A percentile compares a stretch with the other conserved stretches of the same genome.
Evolutionary conservation across 2,113 vertebrate genomes (phyloP).

Genomic region (Amphiprion ocellaris): DNA sequence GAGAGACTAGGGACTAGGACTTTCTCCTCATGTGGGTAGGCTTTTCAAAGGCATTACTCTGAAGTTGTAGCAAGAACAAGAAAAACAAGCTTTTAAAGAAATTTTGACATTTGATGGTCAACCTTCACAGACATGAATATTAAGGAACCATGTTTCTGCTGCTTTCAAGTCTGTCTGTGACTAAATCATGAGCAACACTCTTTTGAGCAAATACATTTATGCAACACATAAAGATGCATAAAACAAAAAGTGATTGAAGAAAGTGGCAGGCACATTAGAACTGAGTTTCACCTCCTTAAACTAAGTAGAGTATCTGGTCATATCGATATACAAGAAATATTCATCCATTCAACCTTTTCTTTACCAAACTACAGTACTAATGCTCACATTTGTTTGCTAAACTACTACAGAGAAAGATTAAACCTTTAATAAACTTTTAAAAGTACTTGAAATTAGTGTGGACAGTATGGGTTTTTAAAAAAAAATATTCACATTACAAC

Average conservation of each 20-base stretch:
- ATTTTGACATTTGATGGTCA: neutral
- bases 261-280: neutral
- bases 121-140: neutral
- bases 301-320: neutral
- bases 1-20: neutral
- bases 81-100: constrained; percentile 19
- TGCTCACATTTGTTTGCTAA: neutral
- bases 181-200: too few relatives aligned
- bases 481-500: constrained; percentile 1
- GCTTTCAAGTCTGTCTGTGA: neutral
- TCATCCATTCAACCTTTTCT: neutral
- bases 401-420: neutral
- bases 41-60: neutral
- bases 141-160: neutral
- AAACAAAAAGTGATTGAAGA: neutral
- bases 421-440: neutral
- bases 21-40: neutral
- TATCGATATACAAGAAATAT: neutral
- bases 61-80: neutral
- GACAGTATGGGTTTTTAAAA: constrained; percentile 14
- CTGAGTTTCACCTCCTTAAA: neutral
- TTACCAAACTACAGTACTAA: neutral
- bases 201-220: neutral
- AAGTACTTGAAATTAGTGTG: neutral
- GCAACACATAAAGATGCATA: neutral